Conservation (phyloP, 2,797 vertebrate genomes). For the Lutjanus campechanus region DNA sequence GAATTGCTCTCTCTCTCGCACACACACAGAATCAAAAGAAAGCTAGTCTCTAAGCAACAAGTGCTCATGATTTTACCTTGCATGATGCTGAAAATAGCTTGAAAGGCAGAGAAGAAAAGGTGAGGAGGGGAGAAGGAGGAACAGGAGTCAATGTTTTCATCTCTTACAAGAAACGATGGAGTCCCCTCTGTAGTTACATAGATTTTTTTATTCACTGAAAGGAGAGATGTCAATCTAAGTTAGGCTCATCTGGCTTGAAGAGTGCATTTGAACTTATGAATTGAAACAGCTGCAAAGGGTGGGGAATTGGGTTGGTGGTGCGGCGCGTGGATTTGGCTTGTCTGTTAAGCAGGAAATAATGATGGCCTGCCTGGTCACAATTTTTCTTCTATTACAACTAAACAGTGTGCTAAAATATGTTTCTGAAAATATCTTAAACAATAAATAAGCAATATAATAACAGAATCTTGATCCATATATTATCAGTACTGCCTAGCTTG, state of each 20-base stretch:
- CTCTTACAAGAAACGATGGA: constrained; percentile 38
- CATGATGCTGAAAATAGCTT: constrained; percentile 64
- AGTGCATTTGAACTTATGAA: not conserved
- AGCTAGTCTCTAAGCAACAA: constrained; percentile 81
- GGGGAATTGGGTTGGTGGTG: too few relatives aligned
- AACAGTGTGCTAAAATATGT: too few relatives aligned
- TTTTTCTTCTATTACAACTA: too few relatives aligned
- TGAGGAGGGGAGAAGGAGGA: constrained; percentile 14
- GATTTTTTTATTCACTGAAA: constrained; percentile 3
- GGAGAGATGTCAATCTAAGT: not conserved
- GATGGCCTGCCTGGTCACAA: too few relatives aligned
- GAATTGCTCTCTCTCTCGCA: not conserved
- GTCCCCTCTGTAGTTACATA: constrained; percentile 18
- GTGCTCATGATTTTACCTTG: constrained; percentile 62
- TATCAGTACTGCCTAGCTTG: too few relatives aligned
- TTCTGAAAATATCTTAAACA: too few relatives aligned
- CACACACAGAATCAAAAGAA: constrained; percentile 19
- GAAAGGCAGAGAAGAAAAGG: constrained; percentile 29
- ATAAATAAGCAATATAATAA: too few relatives aligned
- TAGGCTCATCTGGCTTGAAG: not conserved
- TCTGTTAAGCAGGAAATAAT: too few relatives aligned
- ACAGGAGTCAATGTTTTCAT: constrained; percentile 36
- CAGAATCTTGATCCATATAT: too few relatives aligned
- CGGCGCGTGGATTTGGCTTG: too few relatives aligned
- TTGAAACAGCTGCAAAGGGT: not conserved